A percentile compares a stretch with the other conserved stretches of the same genome.
These are phyloP conservation scores for Herpetotheres cachinnans DNA, from an alignment of 2,113 vertebrate species.

Conservation along the genomic window DNA sequence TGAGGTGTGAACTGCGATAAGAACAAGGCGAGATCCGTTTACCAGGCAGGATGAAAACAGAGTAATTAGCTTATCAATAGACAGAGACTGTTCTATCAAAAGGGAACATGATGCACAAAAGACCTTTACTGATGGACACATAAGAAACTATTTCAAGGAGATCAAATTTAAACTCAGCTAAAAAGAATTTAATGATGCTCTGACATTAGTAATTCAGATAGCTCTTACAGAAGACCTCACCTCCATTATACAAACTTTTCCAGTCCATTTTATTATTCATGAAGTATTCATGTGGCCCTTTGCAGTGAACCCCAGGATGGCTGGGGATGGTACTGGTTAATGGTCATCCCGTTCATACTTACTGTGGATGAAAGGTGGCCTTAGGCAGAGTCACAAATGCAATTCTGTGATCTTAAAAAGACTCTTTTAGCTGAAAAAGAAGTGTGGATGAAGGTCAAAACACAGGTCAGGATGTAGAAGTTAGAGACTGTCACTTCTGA, in stretches of 20 bases:
- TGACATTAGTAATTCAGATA: background rate
- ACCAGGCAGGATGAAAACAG: slow-evolving; percentile 9
- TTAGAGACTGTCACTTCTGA: background rate
- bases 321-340: background rate
- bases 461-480: background rate
- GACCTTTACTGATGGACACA: background rate
- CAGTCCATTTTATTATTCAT: slow-evolving; percentile 5
- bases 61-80: slow-evolving; percentile 22
- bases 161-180: background rate
- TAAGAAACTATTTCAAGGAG: background rate
- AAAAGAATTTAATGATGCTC: background rate
- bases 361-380: background rate
- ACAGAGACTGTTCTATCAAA: background rate
- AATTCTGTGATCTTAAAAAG: slow-evolving; percentile 4
- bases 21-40: slow-evolving; percentile 24
- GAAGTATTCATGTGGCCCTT: background rate
- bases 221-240: background rate
- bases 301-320: background rate
- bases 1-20: rapidly evolving
- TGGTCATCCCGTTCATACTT: background rate
- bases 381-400: background rate
- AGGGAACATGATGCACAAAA: background rate
- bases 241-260: background rate
- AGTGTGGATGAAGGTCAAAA: slow-evolving; percentile 2
- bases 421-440: background rate